Conservation (phyloP, 2,113 vertebrate species). For the Holacanthus passer region DNA sequence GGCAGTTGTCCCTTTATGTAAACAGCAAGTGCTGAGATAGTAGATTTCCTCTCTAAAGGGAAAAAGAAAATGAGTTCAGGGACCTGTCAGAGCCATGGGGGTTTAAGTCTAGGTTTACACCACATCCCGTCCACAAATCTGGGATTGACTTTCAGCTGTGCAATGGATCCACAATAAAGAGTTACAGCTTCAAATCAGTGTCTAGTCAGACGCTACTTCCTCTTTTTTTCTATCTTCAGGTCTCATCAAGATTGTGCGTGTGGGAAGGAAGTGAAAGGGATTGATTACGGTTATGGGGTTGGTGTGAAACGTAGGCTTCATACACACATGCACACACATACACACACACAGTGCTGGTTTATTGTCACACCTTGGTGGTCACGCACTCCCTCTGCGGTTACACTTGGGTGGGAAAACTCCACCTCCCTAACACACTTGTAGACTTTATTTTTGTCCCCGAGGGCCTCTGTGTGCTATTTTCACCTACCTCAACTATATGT, state of each 20-base stretch:
- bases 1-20: slow-evolving; percentile 31
- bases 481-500: slow-evolving; percentile 9
- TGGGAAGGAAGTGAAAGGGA: slow-evolving; percentile 8
- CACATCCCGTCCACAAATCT: slow-evolving; percentile 36
- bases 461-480: slow-evolving; percentile 33
- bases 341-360: slow-evolving; percentile 15
- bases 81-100: slow-evolving; percentile 36
- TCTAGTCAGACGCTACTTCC: background rate
- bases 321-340: background rate
- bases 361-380: slow-evolving; percentile 61
- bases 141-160: slow-evolving; percentile 46
- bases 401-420: slow-evolving; percentile 67
- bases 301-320: background rate
- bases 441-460: slow-evolving; percentile 45
- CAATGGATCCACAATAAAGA: slow-evolving; percentile 17
- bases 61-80: slow-evolving; percentile 53
- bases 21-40: slow-evolving; percentile 44
- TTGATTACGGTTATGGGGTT: background rate
- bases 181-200: background rate
- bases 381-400: slow-evolving; percentile 51
- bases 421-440: slow-evolving; percentile 33
- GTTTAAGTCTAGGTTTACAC: slow-evolving; percentile 51
- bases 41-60: slow-evolving; percentile 47
- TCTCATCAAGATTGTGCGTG: background rate
- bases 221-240: background rate